These are phyloP conservation scores for Diorhabda elongata DNA, from an alignment of 1,140 invertebrate genomes.

Conservation along the genomic window DNA sequence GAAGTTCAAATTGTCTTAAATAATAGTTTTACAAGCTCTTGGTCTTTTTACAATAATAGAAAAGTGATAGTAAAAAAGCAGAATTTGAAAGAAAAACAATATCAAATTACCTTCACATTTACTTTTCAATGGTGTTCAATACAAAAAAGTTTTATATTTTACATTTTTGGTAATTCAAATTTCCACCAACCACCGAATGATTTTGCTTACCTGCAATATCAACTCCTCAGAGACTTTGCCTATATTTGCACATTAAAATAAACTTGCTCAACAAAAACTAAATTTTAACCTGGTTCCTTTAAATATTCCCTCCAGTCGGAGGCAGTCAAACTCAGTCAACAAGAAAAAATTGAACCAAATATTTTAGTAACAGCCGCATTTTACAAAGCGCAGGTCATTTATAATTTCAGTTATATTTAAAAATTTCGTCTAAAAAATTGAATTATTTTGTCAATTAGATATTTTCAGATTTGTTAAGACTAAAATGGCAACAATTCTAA, in stretches of 20 bases:
- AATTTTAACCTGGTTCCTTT: conserved; percentile 14
- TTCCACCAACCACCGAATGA: not conserved
- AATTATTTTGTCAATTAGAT: not conserved
- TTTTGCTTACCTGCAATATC: not conserved
- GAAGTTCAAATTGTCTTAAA: too few species aligned
- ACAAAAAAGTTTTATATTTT: not conserved
- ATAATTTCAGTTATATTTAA: not conserved
- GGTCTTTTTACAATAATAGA: too few species aligned
- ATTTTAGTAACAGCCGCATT: not conserved
- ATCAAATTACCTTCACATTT: too few species aligned
- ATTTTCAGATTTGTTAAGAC: not conserved
- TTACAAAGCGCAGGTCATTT: not conserved
- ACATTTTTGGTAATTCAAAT: not conserved
- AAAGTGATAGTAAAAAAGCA: too few species aligned
- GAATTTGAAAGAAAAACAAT: too few species aligned
- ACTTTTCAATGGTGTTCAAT: too few species aligned
- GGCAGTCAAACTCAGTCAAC: conserved; percentile 3
- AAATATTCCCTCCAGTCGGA: not conserved
- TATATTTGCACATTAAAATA: conserved; percentile 9
- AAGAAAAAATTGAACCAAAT: conserved; percentile 7
- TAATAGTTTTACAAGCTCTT: too few species aligned
- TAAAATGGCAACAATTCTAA: not conserved
- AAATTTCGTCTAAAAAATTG: not conserved
- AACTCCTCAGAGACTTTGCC: conserved; percentile 3
- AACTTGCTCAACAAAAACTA: conserved; percentile 3